Evolutionary conservation across 2,888 invertebrate species (phyloP).

Genomic region (Philhelius pedissequus): DNA sequence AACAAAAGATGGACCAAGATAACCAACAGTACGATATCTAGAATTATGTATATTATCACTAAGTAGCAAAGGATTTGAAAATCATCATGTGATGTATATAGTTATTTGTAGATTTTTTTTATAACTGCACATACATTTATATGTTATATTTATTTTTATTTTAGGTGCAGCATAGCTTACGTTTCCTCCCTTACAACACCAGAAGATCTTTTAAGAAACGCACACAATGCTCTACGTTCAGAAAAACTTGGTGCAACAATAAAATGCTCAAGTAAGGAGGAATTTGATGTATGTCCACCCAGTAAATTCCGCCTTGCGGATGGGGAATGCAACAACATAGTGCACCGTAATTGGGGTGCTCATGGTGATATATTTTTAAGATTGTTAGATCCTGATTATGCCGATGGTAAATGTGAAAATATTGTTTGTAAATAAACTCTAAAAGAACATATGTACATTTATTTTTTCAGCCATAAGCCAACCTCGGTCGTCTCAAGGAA

Average conservation of each 20-base stretch:
- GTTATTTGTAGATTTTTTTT: no score
- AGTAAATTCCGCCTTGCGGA: conserved; percentile 90
- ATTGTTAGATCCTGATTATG: conserved; percentile 85
- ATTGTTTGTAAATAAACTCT: not conserved
- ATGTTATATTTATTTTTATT: not conserved
- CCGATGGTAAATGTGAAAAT: conserved; percentile 78
- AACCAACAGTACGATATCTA: no score
- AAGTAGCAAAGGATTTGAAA: no score
- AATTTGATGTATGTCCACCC: conserved; percentile 83
- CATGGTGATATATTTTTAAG: conserved; percentile 88
- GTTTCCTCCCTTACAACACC: conserved; percentile 73
- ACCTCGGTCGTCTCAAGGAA: conserved; percentile 80
- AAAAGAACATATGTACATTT: not conserved
- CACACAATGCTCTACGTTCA: conserved; percentile 73
- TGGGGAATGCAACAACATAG: conserved; percentile 93
- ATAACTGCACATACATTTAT: no score
- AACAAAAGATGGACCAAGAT: no score
- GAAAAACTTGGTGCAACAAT: conserved; percentile 73
- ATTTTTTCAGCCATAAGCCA: conserved; percentile 70
- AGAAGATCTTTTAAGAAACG: conserved; percentile 74
- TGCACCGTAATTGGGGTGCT: conserved; percentile 90
- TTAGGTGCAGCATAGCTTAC: conserved; percentile 73
- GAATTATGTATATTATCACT: no score
- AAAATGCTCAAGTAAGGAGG: conserved; percentile 71
- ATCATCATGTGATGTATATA: no score